A percentile compares a stretch with the other conserved stretches of the same genome.
These are phyloP conservation scores for Eupleurogrammus muticus DNA, from an alignment of 2,797 vertebrate species.

Conservation along the genomic window DNA sequence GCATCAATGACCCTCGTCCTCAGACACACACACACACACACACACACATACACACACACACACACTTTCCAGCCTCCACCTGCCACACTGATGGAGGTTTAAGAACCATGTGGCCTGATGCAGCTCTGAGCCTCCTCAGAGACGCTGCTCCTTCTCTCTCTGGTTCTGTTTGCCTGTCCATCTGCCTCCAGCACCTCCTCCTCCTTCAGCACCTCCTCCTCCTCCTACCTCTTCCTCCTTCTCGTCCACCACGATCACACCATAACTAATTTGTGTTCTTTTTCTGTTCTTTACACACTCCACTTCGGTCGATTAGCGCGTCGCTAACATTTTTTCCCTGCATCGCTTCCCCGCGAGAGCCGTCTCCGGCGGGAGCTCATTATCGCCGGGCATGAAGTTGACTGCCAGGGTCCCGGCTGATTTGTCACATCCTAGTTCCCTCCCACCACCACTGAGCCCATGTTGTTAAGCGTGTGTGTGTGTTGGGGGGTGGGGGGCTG, in stretches of 20 bases:
- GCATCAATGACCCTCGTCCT: background rate
- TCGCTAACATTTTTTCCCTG: conserved; percentile 44
- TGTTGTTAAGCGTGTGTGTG: conserved; percentile 33
- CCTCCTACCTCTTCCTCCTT: background rate
- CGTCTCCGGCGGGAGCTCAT: conserved; percentile 85
- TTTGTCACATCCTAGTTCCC: conserved; percentile 71
- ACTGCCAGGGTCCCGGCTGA: conserved; percentile 75
- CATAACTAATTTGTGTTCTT: conserved; percentile 17
- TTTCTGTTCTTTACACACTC: conserved; percentile 31
- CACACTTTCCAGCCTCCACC: conserved; percentile 19
- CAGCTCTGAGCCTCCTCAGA: conserved; percentile 32
- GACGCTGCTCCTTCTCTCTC: conserved; percentile 39
- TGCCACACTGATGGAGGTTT: conserved; percentile 13
- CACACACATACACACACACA: too few species aligned
- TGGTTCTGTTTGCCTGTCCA: conserved; percentile 50
- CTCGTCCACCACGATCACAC: conserved; percentile 25
- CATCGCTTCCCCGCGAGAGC: conserved; percentile 42
- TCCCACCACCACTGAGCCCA: conserved; percentile 41
- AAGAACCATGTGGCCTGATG: conserved; percentile 53
- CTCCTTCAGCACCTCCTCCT: conserved; percentile 15
- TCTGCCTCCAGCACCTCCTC: conserved; percentile 43
- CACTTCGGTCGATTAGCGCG: conserved; percentile 50
- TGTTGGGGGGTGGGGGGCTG: background rate
- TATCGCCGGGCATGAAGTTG: conserved; percentile 81
- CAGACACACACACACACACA: background rate